Evolutionary conservation across 2,113 vertebrate species (phyloP), one percentile per base, ranked within the genome.

Genomic region (Callospermophilus lateralis): DNA sequence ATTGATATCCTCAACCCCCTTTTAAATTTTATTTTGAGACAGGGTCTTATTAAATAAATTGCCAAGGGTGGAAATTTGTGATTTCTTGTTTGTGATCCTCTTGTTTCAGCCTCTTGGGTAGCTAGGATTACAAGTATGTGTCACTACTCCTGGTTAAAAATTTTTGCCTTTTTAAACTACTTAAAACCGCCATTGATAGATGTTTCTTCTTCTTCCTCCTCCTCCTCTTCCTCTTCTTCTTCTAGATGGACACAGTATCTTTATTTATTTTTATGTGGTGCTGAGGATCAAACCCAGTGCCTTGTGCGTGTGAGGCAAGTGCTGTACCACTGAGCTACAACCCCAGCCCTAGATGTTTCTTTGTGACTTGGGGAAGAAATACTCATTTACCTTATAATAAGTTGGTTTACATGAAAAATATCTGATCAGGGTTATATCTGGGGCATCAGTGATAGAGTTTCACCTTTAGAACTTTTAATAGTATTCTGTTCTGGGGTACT

Each of bases 401-500:
- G 81, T 53, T 95, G 30, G 67, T 81, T 96, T 84, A n/a, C 70
- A 17, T 95, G 76, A 83, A 70, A 95, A 79, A 22, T 67, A 32
- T 70, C 37, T 67, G 39, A 37, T 67, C 12, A 76, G 88, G 32
- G 77, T 93, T 85, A 5, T 81, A 20, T 84, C n/a, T 95, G 67
- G 17, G 22, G 6, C 13, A 51, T 94, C 17, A 58, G 0, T 67
- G 65, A 19, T n/a, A 51, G 37, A 22, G n/a, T 61, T 93, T 65
- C 79, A 61, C 30, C n/a, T 86, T 68, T 63, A 79, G 51, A 80
- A 63, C 19, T 39, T 65, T 72, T 13, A 55, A 48, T 79, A 84
- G 15, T 93, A 58, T 90, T 94, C 39, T 93, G n/a, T 90, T 90
- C 1, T 89, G n/a, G 55, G 32, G 16, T 88, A 28, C 72, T 87